Evolutionary conservation across 1,140 invertebrate species (phyloP).

Genomic region (Phortica variegata): DNA sequence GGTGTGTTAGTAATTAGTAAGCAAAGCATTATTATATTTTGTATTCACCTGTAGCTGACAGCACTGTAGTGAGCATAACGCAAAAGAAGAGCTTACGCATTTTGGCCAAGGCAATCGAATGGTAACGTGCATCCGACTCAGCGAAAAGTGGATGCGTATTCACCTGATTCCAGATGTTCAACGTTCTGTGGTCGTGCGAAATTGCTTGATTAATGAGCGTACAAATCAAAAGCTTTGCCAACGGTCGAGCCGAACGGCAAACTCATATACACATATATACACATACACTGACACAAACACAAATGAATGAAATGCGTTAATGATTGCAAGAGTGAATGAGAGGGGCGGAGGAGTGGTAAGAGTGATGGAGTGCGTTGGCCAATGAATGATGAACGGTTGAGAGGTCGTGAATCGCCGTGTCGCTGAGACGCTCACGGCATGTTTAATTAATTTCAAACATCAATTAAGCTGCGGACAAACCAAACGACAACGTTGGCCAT

Average conservation of each 20-base stretch:
- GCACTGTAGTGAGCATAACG: conserved; percentile 64
- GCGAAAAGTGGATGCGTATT: conserved; percentile 80
- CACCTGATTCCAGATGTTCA: conserved; percentile 77
- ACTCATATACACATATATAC: no score
- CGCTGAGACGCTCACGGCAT: no score
- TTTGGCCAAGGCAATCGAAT: conserved; percentile 72
- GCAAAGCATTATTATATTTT: not conserved
- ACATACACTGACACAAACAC: not conserved
- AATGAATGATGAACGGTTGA: no score
- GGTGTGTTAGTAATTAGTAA: no score
- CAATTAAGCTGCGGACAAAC: not conserved
- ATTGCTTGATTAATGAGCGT: not conserved
- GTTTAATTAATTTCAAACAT: conserved; percentile 1
- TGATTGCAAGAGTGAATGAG: no score
- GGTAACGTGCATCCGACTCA: conserved; percentile 77
- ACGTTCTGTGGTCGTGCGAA: conserved; percentile 58
- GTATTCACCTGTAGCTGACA: conserved; percentile 61
- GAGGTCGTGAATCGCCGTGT: no score
- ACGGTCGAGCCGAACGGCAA: not conserved
- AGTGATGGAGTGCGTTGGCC: no score
- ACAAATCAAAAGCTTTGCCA: not conserved
- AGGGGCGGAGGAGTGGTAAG: no score
- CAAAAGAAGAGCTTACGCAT: conserved; percentile 72
- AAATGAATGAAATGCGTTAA: no score
- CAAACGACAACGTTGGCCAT: no score